phyloP scores from a whole-genome alignment of 2,113 vertebrate species.

The Charina bottae region DNA sequence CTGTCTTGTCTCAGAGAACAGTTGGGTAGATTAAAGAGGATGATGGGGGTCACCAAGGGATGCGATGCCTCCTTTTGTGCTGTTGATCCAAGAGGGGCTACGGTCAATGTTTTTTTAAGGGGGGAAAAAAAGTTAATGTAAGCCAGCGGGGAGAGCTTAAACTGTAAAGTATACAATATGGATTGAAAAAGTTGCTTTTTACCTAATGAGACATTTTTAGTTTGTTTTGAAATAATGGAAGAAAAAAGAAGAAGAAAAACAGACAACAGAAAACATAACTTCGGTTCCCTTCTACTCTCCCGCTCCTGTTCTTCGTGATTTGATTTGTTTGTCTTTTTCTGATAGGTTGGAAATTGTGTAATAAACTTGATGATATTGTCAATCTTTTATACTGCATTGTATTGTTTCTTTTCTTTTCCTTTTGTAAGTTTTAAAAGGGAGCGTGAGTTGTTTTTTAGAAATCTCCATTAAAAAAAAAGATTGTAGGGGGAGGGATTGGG shows the following conservation, averaged over 20 bases:
- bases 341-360: constrained; percentile 84
- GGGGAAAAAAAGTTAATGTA: neutral
- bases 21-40: constrained; percentile 12
- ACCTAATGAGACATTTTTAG: constrained; percentile 77
- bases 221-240: constrained; percentile 74
- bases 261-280: constrained; percentile 53
- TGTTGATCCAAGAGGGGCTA: constrained; percentile 43
- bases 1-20: neutral
- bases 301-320: constrained; percentile 76
- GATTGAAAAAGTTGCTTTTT: constrained; percentile 72
- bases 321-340: constrained; percentile 77
- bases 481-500: constrained; percentile 41
- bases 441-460: constrained; percentile 54
- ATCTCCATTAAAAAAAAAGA: constrained; percentile 54
- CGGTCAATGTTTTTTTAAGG: constrained; percentile 68
- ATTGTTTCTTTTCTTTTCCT: constrained; percentile 57
- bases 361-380: constrained; percentile 84
- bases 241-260: constrained; percentile 46
- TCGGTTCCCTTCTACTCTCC: constrained; percentile 56
- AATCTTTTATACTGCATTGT: constrained; percentile 77
- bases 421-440: constrained; percentile 65
- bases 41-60: constrained; percentile 22
- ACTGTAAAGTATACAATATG: constrained; percentile 33
- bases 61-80: constrained; percentile 5
- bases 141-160: constrained; percentile 52